phyloP scores from a whole-genome alignment of 2,888 invertebrate species.

The Heliconius hortense region DNA sequence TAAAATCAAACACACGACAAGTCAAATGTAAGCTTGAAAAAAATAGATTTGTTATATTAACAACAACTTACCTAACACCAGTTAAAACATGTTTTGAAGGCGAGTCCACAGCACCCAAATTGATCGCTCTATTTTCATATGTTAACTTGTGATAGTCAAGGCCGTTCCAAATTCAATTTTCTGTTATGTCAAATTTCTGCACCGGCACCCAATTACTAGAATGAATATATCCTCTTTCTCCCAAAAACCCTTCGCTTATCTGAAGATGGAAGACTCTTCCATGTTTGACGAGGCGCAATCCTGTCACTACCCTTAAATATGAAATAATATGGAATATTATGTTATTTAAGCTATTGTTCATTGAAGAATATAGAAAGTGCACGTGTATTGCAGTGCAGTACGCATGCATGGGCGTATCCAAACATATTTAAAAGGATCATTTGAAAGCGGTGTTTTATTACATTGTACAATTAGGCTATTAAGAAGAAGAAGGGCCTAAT shows the following conservation, averaged over 20 bases:
- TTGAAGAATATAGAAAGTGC: too few species aligned
- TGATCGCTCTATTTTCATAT: slow-evolving; percentile 89
- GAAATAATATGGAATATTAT: background rate
- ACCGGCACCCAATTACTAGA: slow-evolving; percentile 86
- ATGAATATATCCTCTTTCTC: slow-evolving; percentile 84
- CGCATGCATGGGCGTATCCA: too few species aligned
- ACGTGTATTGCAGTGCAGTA: too few species aligned
- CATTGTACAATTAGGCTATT: too few species aligned
- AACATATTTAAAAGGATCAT: too few species aligned
- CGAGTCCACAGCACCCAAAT: slow-evolving; percentile 89
- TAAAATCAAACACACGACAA: slow-evolving; percentile 54
- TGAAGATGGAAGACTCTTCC: slow-evolving; percentile 92
- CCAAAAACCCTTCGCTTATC: slow-evolving; percentile 88
- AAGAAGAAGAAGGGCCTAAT: too few species aligned
- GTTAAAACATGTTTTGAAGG: slow-evolving; percentile 87
- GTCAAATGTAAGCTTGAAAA: background rate
- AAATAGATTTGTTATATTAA: background rate
- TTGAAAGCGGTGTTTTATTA: too few species aligned
- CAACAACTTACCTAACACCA: slow-evolving; percentile 75
- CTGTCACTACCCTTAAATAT: slow-evolving; percentile 87
- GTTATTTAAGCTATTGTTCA: background rate
- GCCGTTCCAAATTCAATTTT: slow-evolving; percentile 68
- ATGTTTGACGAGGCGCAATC: slow-evolving; percentile 87
- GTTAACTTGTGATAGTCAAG: slow-evolving; percentile 89
- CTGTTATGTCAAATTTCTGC: slow-evolving; percentile 84